Evolutionary conservation across 2,113 vertebrate genomes (phyloP).

Genomic region (cattle (Bos taurus)): DNA sequence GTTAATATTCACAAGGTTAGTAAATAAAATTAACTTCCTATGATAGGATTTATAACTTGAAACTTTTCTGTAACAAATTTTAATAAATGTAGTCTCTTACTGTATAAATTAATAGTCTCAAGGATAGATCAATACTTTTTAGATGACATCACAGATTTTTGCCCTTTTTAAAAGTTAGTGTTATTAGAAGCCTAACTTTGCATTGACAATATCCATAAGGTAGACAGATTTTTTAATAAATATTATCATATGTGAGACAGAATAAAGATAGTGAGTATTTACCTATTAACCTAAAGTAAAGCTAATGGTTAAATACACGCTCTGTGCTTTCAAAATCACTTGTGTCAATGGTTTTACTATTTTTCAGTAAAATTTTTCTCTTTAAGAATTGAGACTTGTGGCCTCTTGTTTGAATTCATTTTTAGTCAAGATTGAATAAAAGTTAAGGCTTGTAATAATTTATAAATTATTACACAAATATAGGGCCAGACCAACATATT

Average conservation of each 20-base stretch:
- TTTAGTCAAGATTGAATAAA: neutral
- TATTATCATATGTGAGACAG: neutral
- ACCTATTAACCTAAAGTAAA: neutral
- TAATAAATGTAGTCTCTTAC: neutral
- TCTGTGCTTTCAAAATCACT: neutral
- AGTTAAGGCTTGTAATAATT: neutral
- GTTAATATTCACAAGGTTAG: neutral
- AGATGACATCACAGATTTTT: neutral
- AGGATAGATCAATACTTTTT: neutral
- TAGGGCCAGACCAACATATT: neutral
- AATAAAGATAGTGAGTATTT: neutral
- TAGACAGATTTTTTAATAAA: neutral
- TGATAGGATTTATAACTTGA: neutral
- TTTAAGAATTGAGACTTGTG: neutral
- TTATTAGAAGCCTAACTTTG: neutral
- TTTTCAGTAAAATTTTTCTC: neutral
- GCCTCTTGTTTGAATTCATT: neutral
- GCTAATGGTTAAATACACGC: neutral
- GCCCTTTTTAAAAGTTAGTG: neutral
- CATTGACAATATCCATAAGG: neutral
- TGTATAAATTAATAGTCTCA: neutral
- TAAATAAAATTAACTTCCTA: neutral
- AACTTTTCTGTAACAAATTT: neutral
- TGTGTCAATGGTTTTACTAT: neutral
- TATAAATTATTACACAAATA: neutral